Conservation (phyloP, 2,113 vertebrate genomes). For the Nannobrachium achirus region DNA sequence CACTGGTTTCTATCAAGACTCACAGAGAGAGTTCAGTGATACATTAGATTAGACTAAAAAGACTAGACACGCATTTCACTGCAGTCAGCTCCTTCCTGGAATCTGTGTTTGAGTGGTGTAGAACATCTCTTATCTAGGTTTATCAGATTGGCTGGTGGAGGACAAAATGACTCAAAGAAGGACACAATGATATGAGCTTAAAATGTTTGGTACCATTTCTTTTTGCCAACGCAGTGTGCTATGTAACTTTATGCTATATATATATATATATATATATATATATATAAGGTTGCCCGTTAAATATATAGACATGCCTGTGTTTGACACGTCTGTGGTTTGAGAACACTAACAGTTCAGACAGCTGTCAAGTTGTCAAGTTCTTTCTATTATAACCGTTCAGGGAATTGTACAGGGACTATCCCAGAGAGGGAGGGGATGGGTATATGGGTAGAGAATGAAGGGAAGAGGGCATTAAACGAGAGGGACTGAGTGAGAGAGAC, state of each 20-base stretch:
- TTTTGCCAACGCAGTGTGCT: slow-evolving; percentile 9
- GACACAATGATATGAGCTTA: not conserved
- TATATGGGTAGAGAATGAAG: too few species aligned
- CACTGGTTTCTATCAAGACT: too few species aligned
- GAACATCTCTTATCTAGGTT: not conserved
- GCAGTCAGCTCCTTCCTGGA: too few species aligned
- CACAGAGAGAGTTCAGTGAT: too few species aligned
- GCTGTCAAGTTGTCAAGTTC: slow-evolving; percentile 32
- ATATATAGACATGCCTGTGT: not conserved
- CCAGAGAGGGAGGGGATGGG: slow-evolving; percentile 5
- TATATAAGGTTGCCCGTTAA: not conserved
- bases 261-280: too few species aligned
- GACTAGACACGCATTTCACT: too few species aligned
- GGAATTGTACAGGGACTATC: slow-evolving; percentile 33
- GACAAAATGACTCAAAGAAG: not conserved
- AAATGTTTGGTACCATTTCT: slow-evolving; percentile 23
- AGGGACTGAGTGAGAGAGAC: not conserved
- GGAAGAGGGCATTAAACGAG: too few species aligned
- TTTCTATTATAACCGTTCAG: slow-evolving; percentile 16
- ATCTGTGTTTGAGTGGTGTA: too few species aligned
- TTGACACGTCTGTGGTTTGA: not conserved
- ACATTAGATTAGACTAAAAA: too few species aligned
- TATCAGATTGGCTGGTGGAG: not conserved
- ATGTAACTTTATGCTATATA: not conserved
- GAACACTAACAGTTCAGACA: slow-evolving; percentile 26